Evolutionary conservation across 2,888 invertebrate species (phyloP).

Genomic region (Folsomia candida): DNA sequence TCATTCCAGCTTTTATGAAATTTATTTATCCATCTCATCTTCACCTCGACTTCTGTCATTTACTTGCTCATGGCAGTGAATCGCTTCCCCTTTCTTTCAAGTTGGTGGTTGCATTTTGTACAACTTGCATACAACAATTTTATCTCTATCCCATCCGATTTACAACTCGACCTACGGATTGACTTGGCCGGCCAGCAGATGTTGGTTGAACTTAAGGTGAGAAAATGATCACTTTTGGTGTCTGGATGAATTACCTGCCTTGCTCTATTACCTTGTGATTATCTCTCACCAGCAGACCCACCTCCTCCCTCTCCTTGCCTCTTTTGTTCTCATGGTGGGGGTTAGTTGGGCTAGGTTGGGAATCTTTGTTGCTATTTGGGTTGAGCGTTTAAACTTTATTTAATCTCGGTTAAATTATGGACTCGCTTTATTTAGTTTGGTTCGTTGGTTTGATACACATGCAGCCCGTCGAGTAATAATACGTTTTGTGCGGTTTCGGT

Average conservation of each 20-base stretch:
- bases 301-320: neutral
- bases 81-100: neutral
- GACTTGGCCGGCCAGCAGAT: neutral
- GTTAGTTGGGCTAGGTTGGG: neutral
- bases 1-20: neutral
- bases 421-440: neutral
- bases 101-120: neutral
- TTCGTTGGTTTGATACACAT: neutral
- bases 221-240: conserved; percentile 24
- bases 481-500: conserved; percentile 9
- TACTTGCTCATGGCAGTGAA: no score
- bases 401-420: conserved; percentile 4
- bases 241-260: conserved; percentile 18
- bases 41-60: neutral
- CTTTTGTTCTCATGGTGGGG: neutral
- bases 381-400: conserved; percentile 6
- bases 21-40: neutral
- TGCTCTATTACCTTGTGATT: conserved; percentile 15
- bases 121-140: neutral
- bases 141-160: neutral
- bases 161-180: neutral
- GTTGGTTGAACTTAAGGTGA: conserved; percentile 15
- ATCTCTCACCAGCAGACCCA: neutral
- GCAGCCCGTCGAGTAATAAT: neutral
- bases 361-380: neutral